These are phyloP conservation scores for Cariama cristata DNA, from an alignment of 2,113 vertebrate genomes.

Conservation along the genomic window DNA sequence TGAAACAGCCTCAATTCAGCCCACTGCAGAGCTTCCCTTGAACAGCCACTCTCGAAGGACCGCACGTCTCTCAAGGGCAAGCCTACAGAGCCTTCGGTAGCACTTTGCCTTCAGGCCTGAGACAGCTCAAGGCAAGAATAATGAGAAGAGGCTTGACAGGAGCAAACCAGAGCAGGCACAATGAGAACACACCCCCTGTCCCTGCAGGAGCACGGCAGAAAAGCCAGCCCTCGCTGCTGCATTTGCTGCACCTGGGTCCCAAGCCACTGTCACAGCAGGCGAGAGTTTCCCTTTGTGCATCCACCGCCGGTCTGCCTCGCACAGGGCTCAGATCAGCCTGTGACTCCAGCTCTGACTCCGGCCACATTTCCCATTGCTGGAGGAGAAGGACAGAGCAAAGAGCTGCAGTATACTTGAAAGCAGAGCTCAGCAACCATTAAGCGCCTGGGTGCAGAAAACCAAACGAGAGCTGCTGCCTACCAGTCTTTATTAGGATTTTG, in stretches of 20 bases:
- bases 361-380: background rate
- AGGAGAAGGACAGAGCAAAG: background rate
- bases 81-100: background rate
- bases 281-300: background rate
- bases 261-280: background rate
- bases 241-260: background rate
- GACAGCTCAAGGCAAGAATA: conserved; percentile 52
- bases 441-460: background rate
- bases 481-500: background rate
- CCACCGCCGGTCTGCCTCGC: background rate
- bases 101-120: conserved; percentile 19
- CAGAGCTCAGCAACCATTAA: rapidly evolving
- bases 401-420: background rate
- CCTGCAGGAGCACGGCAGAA: background rate
- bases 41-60: conserved; percentile 41
- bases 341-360: background rate
- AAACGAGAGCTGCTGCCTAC: background rate
- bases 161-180: conserved; percentile 26
- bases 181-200: background rate
- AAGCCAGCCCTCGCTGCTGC: background rate
- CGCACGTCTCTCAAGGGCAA: background rate
- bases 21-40: conserved; percentile 40
- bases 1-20: conserved; percentile 60
- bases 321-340: background rate
- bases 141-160: conserved; percentile 39